Evolutionary conservation across 1,140 invertebrate genomes (phyloP).

Genomic region (Rhizoglyphus robini): DNA sequence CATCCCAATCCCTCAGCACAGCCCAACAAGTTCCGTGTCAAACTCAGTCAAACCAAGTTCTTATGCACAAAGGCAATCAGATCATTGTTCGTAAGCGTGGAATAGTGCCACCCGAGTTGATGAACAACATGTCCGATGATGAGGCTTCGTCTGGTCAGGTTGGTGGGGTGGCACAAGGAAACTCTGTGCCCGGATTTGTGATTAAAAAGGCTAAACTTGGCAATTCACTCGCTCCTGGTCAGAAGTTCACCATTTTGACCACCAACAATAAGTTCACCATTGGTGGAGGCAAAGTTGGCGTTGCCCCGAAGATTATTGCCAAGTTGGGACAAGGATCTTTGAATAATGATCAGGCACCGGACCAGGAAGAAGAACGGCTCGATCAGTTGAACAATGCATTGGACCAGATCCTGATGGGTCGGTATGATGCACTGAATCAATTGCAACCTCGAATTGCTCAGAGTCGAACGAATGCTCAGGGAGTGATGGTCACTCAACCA

Average conservation of each 20-base stretch:
- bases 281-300: background rate
- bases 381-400: constrained; percentile 9
- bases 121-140: background rate
- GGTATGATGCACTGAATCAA: constrained; percentile 1
- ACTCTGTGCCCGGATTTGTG: no score
- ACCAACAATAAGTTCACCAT: background rate
- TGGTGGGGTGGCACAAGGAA: background rate
- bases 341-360: background rate
- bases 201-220: background rate
- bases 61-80: background rate
- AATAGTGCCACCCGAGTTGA: background rate
- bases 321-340: background rate
- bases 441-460: background rate
- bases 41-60: background rate
- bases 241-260: background rate
- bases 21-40: background rate
- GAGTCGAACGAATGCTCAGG: background rate
- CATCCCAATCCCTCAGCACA: no score
- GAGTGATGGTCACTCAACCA: no score
- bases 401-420: constrained; percentile 3
- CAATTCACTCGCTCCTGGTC: background rate
- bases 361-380: constrained; percentile 1
- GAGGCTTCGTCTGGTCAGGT: no score
- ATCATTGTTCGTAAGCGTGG: background rate
- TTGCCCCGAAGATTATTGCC: background rate